phyloP scores from a whole-genome alignment of 2,888 invertebrate genomes.

The Cataglyphis cursor region DNA sequence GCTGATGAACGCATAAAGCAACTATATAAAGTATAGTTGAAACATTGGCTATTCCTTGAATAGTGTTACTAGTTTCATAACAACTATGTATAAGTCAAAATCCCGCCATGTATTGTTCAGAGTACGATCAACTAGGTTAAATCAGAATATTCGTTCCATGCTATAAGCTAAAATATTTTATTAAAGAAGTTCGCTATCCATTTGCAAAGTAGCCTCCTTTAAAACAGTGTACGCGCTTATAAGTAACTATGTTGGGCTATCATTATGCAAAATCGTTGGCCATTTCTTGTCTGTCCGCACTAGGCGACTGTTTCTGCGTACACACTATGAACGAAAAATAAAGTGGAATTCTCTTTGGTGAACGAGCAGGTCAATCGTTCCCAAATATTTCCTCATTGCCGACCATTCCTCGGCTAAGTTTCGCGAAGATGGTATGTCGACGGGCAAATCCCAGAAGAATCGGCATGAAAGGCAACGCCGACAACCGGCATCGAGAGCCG shows the following conservation, averaged over 20 bases:
- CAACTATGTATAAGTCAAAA: constrained; percentile 22
- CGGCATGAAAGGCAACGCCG: constrained; percentile 79
- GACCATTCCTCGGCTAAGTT: constrained; percentile 67
- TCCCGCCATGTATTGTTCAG: not conserved
- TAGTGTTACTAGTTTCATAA: not conserved
- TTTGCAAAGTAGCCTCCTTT: constrained; percentile 9
- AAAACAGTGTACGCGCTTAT: not conserved
- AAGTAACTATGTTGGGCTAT: not conserved
- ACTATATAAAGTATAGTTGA: not conserved
- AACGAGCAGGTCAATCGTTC: constrained; percentile 71
- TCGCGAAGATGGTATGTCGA: constrained; percentile 62
- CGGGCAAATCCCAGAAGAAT: constrained; percentile 79
- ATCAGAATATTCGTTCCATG: not conserved
- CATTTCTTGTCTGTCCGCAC: constrained; percentile 3
- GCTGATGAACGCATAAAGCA: not conserved
- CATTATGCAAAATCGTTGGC: constrained; percentile 15
- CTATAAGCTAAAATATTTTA: constrained; percentile 32
- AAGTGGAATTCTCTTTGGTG: constrained; percentile 43
- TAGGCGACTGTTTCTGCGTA: constrained; percentile 36
- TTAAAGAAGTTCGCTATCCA: not conserved
- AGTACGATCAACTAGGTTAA: constrained; percentile 21
- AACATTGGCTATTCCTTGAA: not conserved
- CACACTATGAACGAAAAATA: constrained; percentile 46
- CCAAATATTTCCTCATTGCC: constrained; percentile 68
- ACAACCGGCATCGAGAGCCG: constrained; percentile 74